Conservation (phyloP, 1,140 invertebrate species). For the Branchinecta lindahli region DNA sequence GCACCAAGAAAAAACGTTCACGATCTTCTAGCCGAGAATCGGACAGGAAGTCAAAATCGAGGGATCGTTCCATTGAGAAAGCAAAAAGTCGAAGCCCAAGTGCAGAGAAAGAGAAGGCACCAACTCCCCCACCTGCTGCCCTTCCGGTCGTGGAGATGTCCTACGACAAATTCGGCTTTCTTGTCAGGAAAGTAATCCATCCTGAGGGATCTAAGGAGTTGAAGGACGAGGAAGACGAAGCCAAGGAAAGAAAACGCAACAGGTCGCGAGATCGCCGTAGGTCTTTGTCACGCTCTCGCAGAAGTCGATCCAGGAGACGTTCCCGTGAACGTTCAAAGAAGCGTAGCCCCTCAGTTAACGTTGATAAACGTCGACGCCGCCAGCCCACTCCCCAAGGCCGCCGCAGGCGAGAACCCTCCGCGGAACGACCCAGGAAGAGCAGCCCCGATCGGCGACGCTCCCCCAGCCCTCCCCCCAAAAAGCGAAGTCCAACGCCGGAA, state of each 20-base stretch:
- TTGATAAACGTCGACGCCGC: slow-evolving; percentile 1
- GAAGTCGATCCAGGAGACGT: background rate
- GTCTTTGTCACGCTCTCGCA: background rate
- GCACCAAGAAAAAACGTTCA: background rate
- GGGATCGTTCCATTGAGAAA: background rate
- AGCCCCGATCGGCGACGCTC: background rate
- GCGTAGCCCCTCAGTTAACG: background rate
- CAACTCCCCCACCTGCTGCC: background rate
- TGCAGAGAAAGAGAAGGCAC: background rate
- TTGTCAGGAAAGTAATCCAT: background rate
- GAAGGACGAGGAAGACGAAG: background rate
- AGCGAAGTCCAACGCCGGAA: background rate
- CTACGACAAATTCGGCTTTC: slow-evolving; percentile 3
- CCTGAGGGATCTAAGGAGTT: background rate
- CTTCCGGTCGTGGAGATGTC: background rate
- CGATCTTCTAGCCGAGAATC: background rate
- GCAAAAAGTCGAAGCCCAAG: background rate
- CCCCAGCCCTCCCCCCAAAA: background rate
- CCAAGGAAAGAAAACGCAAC: background rate
- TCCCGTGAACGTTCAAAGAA: background rate
- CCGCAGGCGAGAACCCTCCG: background rate
- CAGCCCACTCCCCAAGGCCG: background rate
- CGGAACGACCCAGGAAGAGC: background rate
- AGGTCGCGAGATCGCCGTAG: background rate
- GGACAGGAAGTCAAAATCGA: background rate